Evolutionary conservation across 2,113 vertebrate species (phyloP).

Genomic region (Heliornis fulica): DNA sequence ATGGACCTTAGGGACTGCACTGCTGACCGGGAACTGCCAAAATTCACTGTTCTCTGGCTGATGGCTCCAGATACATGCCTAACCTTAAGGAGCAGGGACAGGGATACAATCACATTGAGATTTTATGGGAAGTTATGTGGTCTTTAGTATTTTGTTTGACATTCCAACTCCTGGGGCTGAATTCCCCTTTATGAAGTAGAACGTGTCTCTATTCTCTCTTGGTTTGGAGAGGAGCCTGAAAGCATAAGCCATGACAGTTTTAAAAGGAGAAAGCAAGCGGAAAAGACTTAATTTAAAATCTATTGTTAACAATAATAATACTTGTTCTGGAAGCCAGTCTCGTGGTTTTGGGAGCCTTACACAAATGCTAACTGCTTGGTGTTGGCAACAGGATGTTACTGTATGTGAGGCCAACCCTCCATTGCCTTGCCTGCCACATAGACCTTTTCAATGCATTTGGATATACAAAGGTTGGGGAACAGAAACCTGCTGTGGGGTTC

Average conservation of each 20-base stretch:
- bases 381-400: background rate
- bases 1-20: background rate
- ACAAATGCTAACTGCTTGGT: background rate
- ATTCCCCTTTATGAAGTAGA: background rate
- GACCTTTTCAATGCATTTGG: background rate
- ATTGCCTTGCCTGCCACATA: background rate
- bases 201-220: background rate
- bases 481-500: background rate
- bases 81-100: background rate
- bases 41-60: background rate
- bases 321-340: background rate
- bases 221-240: slow-evolving; percentile 22
- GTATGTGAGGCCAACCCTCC: background rate
- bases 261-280: background rate
- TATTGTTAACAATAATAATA: slow-evolving; percentile 32
- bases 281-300: slow-evolving; percentile 15
- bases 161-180: background rate
- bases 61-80: background rate
- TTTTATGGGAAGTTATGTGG: background rate
- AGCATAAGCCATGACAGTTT: background rate
- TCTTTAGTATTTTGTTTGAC: background rate
- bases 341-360: background rate
- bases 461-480: background rate
- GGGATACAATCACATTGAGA: background rate
- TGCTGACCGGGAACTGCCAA: background rate